Base-by-base conservation (phyloP, 2,113 vertebrate species). In the Hippoglossus stenolepis region DNA sequence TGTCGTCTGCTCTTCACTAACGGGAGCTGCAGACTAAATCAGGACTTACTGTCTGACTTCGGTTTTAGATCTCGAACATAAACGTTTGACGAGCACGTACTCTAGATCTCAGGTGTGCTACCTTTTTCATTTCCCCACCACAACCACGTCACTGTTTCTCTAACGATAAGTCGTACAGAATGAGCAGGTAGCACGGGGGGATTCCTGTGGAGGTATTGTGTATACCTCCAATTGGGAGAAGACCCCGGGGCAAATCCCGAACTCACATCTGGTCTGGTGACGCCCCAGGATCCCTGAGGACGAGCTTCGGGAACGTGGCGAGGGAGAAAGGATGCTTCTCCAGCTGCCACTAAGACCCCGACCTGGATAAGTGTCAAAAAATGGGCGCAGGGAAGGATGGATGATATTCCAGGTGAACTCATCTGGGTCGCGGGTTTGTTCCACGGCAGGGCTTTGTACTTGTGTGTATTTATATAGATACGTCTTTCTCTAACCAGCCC, bases 1-100 rank as follows among this genome's bases (percentile, higher is more conserved):
- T 51, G 2, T 51, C 31, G 69, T 75, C 61, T 75, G 68, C 56
- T 80, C 40, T 73, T 45, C 75, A 40, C 72, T 35, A 73, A 65
- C 9, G 12, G 58, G 49, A 20, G 18, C 28, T 31, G 4, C 54
- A 31, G 65, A 18, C 23, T 59, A 64, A 79, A 51, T 11, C 31
- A 74, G 61, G 79, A 24, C 58, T 56, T 67, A 64, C 26, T 75
- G 56, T 65, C 57, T 68, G 65, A 35, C 83, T 84, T 65, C 80
- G 79, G 75, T 83, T 76, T 59, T 1, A 28, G 40, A 51, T 62
- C 20, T 71, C 63, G 21, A 77, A 74, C 59, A 79, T 35, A 20
- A 58, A 62, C 45, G 54, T 56, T 40, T 54, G 15, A 62, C 76
- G 64, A 82, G 24, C 26, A 28, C 5, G 26, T 70, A 23, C 53